phyloP scores from a whole-genome alignment of 1,140 invertebrate species.

The Neodiprion virginianus region DNA sequence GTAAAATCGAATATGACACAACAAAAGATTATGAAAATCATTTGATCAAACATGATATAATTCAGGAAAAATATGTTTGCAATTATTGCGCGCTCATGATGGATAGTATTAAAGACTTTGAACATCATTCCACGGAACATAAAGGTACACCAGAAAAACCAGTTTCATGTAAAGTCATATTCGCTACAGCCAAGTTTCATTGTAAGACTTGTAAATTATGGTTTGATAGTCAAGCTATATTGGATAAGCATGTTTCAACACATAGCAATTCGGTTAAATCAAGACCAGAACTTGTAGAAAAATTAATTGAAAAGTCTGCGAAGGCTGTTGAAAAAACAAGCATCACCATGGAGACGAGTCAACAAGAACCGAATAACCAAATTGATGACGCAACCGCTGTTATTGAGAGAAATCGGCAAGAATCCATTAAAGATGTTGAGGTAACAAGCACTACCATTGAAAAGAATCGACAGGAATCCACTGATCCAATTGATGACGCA shows the following conservation, averaged over 20 bases:
- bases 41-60: conserved; percentile 35
- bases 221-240: conserved; percentile 25
- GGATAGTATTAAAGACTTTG: conserved; percentile 23
- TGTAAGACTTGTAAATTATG: conserved; percentile 38
- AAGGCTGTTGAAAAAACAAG: background rate
- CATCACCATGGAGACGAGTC: too few relatives aligned
- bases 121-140: conserved; percentile 32
- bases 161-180: conserved; percentile 33
- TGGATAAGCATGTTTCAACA: conserved; percentile 29
- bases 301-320: background rate
- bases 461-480: too few relatives aligned
- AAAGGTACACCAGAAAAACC: conserved; percentile 6
- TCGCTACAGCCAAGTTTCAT: conserved; percentile 20
- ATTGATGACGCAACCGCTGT: too few relatives aligned
- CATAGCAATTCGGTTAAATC: conserved; percentile 15
- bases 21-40: conserved; percentile 37
- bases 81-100: conserved; percentile 15
- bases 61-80: conserved; percentile 33
- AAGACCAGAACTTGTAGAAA: background rate
- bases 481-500: too few relatives aligned
- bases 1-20: conserved; percentile 23
- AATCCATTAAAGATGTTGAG: too few relatives aligned
- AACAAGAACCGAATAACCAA: too few relatives aligned
- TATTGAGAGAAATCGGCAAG: too few relatives aligned
- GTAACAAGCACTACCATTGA: too few relatives aligned